A percentile compares a stretch with the other conserved stretches of the same genome.
Conservation (phyloP, 1,140 invertebrate species). For the Brachionus plicatilis region DNA sequence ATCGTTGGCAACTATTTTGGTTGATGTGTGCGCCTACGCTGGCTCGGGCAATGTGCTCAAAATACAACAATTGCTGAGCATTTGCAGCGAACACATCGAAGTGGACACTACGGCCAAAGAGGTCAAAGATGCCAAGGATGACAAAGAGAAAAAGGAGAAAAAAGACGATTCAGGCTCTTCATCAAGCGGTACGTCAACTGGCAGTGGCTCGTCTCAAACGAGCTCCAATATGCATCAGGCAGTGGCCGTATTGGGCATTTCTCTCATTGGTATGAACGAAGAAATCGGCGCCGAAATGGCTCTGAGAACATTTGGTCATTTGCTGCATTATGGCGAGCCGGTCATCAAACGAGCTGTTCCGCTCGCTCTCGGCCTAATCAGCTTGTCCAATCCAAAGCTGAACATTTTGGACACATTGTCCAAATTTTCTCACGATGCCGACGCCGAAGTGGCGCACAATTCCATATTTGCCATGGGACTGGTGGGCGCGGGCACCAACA, state of each 20-base stretch:
- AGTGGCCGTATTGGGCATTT: constrained; percentile 93
- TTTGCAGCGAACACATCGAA: constrained; percentile 85
- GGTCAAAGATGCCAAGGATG: constrained; percentile 60
- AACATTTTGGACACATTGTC: constrained; percentile 94
- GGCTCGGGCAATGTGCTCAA: constrained; percentile 93
- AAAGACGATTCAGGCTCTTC: constrained; percentile 22
- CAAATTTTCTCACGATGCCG: constrained; percentile 94
- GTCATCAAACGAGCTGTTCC: constrained; percentile 92
- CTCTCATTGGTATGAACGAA: constrained; percentile 97
- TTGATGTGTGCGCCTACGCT: constrained; percentile 97
- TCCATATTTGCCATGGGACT: constrained; percentile 96
- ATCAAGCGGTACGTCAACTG: constrained; percentile 41
- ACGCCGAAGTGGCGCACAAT: constrained; percentile 92
- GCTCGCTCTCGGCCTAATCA: constrained; percentile 85
- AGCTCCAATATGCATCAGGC: constrained; percentile 77
- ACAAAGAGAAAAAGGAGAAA: constrained; percentile 58
- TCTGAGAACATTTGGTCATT: constrained; percentile 89
- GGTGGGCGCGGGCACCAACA: constrained; percentile 77
- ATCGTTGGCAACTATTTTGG: constrained; percentile 78
- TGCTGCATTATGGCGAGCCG: constrained; percentile 95
- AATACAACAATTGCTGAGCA: constrained; percentile 90
- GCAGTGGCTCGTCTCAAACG: not conserved
- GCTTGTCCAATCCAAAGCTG: constrained; percentile 93
- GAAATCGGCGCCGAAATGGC: constrained; percentile 99
- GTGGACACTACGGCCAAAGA: constrained; percentile 59